A percentile compares a stretch with the other conserved stretches of the same genome.
These are phyloP conservation scores for Steinernema feltiae DNA, from an alignment of 1,140 invertebrate species.

Conservation along the genomic window DNA sequence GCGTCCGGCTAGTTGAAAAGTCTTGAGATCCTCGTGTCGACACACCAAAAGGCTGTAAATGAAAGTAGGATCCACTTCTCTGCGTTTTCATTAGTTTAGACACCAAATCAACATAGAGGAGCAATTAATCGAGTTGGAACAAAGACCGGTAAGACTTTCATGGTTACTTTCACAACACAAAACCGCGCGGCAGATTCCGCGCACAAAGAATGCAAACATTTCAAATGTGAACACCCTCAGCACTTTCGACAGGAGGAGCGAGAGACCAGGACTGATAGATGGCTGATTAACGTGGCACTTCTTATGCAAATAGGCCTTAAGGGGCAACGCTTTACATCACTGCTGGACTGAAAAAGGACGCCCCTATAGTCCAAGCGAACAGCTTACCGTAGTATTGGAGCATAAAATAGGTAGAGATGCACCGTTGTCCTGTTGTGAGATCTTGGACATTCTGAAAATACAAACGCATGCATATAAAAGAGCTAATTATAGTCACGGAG, in stretches of 20 bases:
- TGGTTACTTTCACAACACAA: too few relatives aligned
- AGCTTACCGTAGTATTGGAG: not conserved
- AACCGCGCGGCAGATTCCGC: too few relatives aligned
- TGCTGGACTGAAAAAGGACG: not conserved
- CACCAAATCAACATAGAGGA: too few relatives aligned
- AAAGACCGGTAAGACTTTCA: too few relatives aligned
- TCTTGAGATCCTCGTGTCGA: not conserved
- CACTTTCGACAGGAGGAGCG: not conserved
- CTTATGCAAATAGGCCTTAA: not conserved
- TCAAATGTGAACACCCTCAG: not conserved
- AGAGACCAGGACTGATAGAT: not conserved
- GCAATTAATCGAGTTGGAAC: not conserved
- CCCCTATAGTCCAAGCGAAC: not conserved
- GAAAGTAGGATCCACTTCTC: not conserved
- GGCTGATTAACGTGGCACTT: conserved; percentile 6
- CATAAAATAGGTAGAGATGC: not conserved
- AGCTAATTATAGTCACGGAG: not conserved
- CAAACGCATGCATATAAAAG: not conserved
- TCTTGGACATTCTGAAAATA: not conserved
- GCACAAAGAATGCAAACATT: not conserved
- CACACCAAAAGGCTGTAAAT: not conserved
- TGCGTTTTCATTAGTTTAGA: not conserved
- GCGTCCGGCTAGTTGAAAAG: not conserved
- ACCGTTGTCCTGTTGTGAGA: not conserved
- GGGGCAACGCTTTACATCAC: not conserved